Evolutionary conservation across 2,113 vertebrate genomes (phyloP).

Genomic region (Microtus richardsoni): DNA sequence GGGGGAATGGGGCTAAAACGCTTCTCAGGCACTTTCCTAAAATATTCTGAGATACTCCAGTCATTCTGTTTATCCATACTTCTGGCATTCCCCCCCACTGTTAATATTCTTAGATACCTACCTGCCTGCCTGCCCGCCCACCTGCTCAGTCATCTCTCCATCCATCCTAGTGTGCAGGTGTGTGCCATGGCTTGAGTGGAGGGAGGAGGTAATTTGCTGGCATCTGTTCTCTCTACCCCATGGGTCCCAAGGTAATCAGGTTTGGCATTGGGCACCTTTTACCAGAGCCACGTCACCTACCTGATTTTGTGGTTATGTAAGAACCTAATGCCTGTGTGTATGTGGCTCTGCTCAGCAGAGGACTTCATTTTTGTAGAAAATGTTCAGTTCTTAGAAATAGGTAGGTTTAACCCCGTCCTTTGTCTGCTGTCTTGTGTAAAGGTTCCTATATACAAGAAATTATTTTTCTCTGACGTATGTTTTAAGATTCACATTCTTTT

Average conservation of each 20-base stretch:
- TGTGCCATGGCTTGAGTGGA: neutral
- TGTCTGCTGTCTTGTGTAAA: neutral
- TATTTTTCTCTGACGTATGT: neutral
- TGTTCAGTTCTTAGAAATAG: neutral
- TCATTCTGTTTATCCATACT: neutral
- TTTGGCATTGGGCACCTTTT: neutral
- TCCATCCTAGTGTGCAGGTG: neutral
- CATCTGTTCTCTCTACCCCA: neutral
- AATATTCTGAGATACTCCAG: neutral
- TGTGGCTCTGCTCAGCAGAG: neutral
- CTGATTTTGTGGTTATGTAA: neutral
- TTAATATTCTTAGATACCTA: neutral
- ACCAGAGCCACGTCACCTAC: neutral
- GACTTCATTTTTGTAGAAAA: conserved; percentile 13
- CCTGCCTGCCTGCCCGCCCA: neutral
- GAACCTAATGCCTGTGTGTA: neutral
- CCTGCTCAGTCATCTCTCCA: neutral
- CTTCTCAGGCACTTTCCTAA: neutral
- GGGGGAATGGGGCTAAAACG: neutral
- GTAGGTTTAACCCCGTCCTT: conserved; percentile 16
- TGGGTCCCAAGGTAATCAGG: neutral
- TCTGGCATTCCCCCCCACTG: neutral
- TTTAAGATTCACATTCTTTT: conserved; percentile 15
- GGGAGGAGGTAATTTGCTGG: neutral
- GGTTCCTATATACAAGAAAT: neutral